Base-by-base conservation (phyloP, 2,888 invertebrate genomes). In the Mimachlamys varia region DNA sequence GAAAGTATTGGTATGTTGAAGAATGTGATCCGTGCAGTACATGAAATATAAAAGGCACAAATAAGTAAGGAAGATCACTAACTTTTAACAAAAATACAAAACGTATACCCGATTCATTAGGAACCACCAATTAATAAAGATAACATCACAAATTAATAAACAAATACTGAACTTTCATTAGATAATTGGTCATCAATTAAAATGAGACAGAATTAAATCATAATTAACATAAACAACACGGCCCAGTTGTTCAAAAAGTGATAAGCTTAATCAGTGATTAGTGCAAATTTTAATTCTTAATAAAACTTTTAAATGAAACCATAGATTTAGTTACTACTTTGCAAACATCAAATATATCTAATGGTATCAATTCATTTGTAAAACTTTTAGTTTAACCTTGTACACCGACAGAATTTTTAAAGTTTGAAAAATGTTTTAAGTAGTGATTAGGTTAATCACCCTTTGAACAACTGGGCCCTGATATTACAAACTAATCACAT, bases 191-290 rank as follows among this genome's bases (percentile, higher is more conserved):
- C 33, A 76, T 76, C 27, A 76, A 76, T 76, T 76, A 76, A 76
- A 76, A 76, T 33, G 76, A 76, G 76, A 76, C 76, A 76, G 76
- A 27, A 76, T 76, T 76, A 33, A 76, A 33, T 76, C 33, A 76
- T 5, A 76, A 58, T 4, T 22, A 62, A 22, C 58, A 58, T 58
- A 76, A 76, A 33, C 76, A 17, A 33, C 27, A 1, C n/a, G n/a
- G n/a, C n/a, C n/a, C 4, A 15, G 13, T 13, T 76, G n/a, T 27
- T 27, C 62, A 76, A n/a, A 10, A 5, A 76, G 10, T 76, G n/a
- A n/a, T n/a, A n/a, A n/a, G n/a, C n/a, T n/a, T n/a, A n/a, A n/a
- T n/a, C n/a, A n/a, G n/a, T n/a, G n/a, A n/a, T n/a, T n/a, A n/a
- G n/a, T n/a, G n/a, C n/a, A n/a, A n/a, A n/a, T n/a, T n/a, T n/a